Base-by-base conservation (phyloP, 2,113 vertebrate species). In the Syrrhaptes paradoxus region DNA sequence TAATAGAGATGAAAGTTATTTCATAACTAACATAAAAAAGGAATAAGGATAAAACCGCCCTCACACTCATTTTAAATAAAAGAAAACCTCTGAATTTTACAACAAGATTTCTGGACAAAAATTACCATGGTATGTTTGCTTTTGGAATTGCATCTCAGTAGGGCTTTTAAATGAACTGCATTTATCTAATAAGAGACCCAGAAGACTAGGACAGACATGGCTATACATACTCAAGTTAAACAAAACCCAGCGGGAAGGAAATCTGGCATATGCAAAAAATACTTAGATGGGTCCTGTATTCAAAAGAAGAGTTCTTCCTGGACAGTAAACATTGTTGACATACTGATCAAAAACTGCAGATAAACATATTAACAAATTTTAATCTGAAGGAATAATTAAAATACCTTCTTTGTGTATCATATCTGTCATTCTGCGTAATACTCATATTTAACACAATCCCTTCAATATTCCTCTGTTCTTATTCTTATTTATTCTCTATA, bases 171-270 rank as follows among this genome's bases (percentile, higher is more conserved):
- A 63, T 51, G 76, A 88, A 63, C 10, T 46, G 5, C 14, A 31
- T 41, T 91, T 87, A 91, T 85, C 38, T 65, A 54, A 1, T 29
- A 78, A n/a, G 41, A 74, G 25, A 65, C 28, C 84, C 13, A 38
- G 48, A 59, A 46, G 17, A 46, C 43, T 43, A 77, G 13, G 58
- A 73, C 13, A 71, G 55, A 74, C 18, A 22, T 32, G 41, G 24
- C n/a, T 54, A 45, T 25, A 58, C 36, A 48, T 25, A 63, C 17
- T 45, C 0, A 0, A 78, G 26, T 34, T 68, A 38, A 87, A 21
- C 32, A 67, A 82, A 78, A 93, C 8, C 26, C 54, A 79, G 13
- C 13, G 31, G 22, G 36, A 71, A 21, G 26, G n/a, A 85, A 88
- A 77, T 48, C 19, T 45, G 41, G 25, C 49, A 66, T 29, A 45